A percentile compares a stretch with the other conserved stretches of the same genome.
Evolutionary conservation across 2,113 vertebrate species (phyloP).

Genomic region (Isichthys henryi): DNA sequence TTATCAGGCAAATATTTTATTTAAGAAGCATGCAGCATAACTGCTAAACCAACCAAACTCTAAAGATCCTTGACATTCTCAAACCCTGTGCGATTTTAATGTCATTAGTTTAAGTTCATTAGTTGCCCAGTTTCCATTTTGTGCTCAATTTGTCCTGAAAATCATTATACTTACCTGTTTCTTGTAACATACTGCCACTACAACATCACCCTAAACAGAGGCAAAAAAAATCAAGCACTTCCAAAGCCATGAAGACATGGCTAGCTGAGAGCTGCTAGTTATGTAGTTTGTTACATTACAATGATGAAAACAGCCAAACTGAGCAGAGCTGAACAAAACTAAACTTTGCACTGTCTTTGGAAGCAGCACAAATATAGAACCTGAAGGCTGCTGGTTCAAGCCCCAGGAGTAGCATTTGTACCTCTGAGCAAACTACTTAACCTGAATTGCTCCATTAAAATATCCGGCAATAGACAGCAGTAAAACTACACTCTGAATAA

Average conservation of each 20-base stretch:
- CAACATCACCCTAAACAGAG: neutral
- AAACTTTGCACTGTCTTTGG: neutral
- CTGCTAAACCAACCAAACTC: neutral
- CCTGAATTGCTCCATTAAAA: slow-evolving; percentile 4
- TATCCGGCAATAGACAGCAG: neutral
- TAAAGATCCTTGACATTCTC: neutral
- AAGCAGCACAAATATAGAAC: neutral
- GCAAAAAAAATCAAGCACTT: neutral
- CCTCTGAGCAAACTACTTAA: slow-evolving; percentile 1
- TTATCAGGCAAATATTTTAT: neutral
- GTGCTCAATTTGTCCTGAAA: neutral
- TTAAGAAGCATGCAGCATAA: neutral
- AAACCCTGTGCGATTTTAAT: neutral
- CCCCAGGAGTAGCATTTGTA: neutral
- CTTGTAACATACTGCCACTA: neutral
- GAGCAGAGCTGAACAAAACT: neutral
- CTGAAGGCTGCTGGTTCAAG: slow-evolving; percentile 2
- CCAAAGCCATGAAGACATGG: neutral
- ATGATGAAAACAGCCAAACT: neutral
- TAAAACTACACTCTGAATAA: neutral
- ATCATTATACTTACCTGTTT: neutral
- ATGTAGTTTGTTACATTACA: neutral
- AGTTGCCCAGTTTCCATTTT: neutral
- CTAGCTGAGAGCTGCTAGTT: neutral
- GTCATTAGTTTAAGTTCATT: neutral